Percentiles rank a stretch among this genome's conserved stretches.
phyloP scores from a whole-genome alignment of 2,797 vertebrate genomes.

The Sebastes hubbsi region DNA sequence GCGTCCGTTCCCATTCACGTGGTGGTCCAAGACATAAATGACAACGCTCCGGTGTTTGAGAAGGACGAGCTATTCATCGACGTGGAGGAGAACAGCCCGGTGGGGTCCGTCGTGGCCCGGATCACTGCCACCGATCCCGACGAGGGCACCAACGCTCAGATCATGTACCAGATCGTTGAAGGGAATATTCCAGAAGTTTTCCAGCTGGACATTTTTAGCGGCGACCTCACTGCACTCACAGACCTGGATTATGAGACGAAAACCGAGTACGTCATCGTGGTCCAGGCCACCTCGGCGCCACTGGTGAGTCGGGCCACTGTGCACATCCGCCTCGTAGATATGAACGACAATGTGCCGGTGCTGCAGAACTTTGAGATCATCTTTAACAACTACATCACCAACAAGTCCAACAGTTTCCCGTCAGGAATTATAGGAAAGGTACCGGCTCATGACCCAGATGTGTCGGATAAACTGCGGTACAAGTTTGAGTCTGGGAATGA shows the following conservation, averaged over 20 bases:
- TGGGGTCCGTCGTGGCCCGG: slow-evolving; percentile 92
- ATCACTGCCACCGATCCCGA: slow-evolving; percentile 92
- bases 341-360: slow-evolving; percentile 92
- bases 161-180: slow-evolving; percentile 99
- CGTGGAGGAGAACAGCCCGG: slow-evolving; percentile 92
- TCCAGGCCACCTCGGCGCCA: slow-evolving; percentile 96
- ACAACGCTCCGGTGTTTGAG: slow-evolving; percentile 96
- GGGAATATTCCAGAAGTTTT: slow-evolving; percentile 96
- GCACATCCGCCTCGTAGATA: slow-evolving; percentile 89
- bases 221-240: slow-evolving; percentile 90
- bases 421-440: slow-evolving; percentile 94
- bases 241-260: slow-evolving; percentile 96
- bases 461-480: slow-evolving; percentile 92
- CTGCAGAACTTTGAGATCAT: slow-evolving; percentile 96
- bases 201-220: slow-evolving; percentile 93
- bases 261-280: slow-evolving; percentile 93
- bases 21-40: slow-evolving; percentile 92
- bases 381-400: slow-evolving; percentile 98
- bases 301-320: slow-evolving; percentile 95
- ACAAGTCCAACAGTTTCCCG: slow-evolving; percentile 98
- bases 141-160: slow-evolving; percentile 95
- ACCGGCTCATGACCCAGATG: slow-evolving; percentile 94
- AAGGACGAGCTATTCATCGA: slow-evolving; percentile 92
- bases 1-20: slow-evolving; percentile 90
- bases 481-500: slow-evolving; percentile 95